phyloP scores from a whole-genome alignment of 2,797 vertebrate genomes.

The Huso huso region DNA sequence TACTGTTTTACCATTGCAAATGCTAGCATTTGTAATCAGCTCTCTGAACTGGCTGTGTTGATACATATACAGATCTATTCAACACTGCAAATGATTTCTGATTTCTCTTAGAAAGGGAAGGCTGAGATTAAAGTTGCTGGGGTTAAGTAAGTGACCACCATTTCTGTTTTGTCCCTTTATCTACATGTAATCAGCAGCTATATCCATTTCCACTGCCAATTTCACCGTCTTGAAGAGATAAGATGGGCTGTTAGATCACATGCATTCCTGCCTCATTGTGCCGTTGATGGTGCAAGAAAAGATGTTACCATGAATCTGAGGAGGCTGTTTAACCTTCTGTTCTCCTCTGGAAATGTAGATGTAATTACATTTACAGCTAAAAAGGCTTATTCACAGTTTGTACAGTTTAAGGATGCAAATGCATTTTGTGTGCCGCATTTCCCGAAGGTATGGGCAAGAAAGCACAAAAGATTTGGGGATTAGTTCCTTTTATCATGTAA shows the following conservation, averaged over 20 bases:
- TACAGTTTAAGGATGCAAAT: constrained; percentile 94
- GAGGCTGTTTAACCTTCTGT: constrained; percentile 75
- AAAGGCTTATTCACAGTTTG: constrained; percentile 85
- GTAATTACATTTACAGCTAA: constrained; percentile 96
- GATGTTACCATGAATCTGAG: constrained; percentile 68
- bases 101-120: constrained; percentile 13
- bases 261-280: constrained; percentile 63
- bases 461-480: constrained; percentile 87
- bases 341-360: constrained; percentile 85
- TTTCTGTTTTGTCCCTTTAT: constrained; percentile 56
- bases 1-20: too few relatives aligned
- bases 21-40: too few relatives aligned
- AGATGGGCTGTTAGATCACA: constrained; percentile 51
- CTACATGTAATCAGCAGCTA: constrained; percentile 59
- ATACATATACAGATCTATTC: not conserved
- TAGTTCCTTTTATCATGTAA: constrained; percentile 93
- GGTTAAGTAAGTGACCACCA: constrained; percentile 31
- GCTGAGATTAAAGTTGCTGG: constrained; percentile 31
- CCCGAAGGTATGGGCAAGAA: constrained; percentile 81
- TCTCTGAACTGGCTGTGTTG: too few relatives aligned
- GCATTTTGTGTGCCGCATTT: constrained; percentile 72
- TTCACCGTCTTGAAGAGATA: constrained; percentile 64
- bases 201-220: constrained; percentile 64
- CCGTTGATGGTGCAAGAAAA: constrained; percentile 42
- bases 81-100: not conserved